A percentile compares a stretch with the other conserved stretches of the same genome.
phyloP scores from a whole-genome alignment of 2,888 invertebrate genomes.

The Rhorus exstirpatorius region DNA sequence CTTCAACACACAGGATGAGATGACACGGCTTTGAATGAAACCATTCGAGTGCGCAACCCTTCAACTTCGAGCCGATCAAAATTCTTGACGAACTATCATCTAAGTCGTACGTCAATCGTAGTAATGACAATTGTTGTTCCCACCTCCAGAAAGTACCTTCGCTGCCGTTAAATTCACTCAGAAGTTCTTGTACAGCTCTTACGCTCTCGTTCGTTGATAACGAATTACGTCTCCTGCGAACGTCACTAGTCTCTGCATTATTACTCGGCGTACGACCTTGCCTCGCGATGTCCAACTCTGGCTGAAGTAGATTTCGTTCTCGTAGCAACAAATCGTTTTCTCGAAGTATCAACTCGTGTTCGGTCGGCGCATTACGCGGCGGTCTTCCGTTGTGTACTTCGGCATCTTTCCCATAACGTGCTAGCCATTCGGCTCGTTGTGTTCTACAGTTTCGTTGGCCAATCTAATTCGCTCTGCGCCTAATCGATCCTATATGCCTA shows the following conservation, averaged over 20 bases:
- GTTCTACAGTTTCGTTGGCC: background rate
- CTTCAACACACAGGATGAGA: conserved; percentile 4
- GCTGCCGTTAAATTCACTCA: conserved; percentile 50
- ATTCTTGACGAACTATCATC: conserved; percentile 50
- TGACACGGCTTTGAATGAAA: conserved; percentile 52
- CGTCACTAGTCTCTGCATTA: conserved; percentile 13
- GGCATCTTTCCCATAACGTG: background rate
- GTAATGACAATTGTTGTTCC: conserved; percentile 45
- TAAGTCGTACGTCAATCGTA: conserved; percentile 34
- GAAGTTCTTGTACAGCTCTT: conserved; percentile 38
- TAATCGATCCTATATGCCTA: conserved; percentile 29
- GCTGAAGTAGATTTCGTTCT: conserved; percentile 13
- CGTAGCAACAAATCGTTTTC: conserved; percentile 24
- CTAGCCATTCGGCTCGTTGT: background rate
- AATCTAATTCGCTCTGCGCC: conserved; percentile 7
- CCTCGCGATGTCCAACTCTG: conserved; percentile 22
- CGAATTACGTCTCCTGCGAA: conserved; percentile 16
- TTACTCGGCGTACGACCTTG: conserved; percentile 17
- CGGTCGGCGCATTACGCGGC: background rate
- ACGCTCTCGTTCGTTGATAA: conserved; percentile 35
- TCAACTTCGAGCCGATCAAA: conserved; percentile 48
- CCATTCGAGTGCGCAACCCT: conserved; percentile 47
- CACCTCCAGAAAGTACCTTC: conserved; percentile 50
- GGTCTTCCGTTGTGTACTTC: background rate
- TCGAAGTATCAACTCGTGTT: conserved; percentile 14